A percentile compares a stretch with the other conserved stretches of the same genome.
Evolutionary conservation across 2,797 vertebrate species (phyloP).

Genomic region (Rhynchonycteris naso): DNA sequence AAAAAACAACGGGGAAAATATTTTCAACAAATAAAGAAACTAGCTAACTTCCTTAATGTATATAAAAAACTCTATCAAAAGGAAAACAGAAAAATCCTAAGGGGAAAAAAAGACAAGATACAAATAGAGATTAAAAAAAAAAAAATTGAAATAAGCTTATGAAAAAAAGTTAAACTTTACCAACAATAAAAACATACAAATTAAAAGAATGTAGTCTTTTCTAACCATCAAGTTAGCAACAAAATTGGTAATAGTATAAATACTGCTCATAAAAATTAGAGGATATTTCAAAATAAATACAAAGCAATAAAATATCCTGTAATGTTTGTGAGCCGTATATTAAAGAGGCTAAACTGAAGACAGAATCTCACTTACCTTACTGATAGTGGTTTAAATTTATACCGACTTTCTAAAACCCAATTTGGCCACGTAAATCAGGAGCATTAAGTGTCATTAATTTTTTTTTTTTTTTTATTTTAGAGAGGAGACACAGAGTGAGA

Average conservation of each 20-base stretch:
- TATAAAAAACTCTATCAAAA: constrained; percentile 59
- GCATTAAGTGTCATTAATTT: not conserved
- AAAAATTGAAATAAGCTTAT: constrained; percentile 59
- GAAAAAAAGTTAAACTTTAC: constrained; percentile 23
- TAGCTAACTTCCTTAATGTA: constrained; percentile 51
- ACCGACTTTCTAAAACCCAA: not conserved
- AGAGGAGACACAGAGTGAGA: too few species aligned
- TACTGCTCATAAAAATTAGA: not conserved
- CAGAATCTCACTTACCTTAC: constrained; percentile 17
- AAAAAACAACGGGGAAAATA: constrained; percentile 38
- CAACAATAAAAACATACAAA: constrained; percentile 42
- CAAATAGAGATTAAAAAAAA: constrained; percentile 45
- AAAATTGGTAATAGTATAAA: constrained; percentile 1
- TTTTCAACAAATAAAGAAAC: constrained; percentile 50
- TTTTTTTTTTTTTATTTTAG: too few species aligned
- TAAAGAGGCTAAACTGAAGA: constrained; percentile 5
- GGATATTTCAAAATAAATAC: too few species aligned
- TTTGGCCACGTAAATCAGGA: not conserved
- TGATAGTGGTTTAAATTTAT: constrained; percentile 19
- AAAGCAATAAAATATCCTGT: too few species aligned
- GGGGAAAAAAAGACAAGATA: not conserved
- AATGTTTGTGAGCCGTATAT: not conserved
- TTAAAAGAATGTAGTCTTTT: constrained; percentile 40
- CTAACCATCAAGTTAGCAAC: constrained; percentile 30
- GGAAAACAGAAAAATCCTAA: constrained; percentile 40